Evolutionary conservation across 2,113 vertebrate genomes (phyloP).

Genomic region (Petromus typicus): DNA sequence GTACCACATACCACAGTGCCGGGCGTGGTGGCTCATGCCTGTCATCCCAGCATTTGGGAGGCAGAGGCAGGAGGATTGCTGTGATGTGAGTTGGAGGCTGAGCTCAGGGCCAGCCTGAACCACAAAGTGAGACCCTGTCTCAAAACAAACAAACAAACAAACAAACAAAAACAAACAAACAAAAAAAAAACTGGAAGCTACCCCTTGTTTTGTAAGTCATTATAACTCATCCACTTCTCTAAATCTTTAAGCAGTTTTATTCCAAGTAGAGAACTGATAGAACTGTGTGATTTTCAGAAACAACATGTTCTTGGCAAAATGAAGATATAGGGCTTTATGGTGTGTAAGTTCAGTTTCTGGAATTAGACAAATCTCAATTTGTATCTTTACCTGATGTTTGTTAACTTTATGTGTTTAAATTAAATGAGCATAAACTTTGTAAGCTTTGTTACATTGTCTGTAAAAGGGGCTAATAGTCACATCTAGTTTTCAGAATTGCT

Average conservation of each 20-base stretch:
- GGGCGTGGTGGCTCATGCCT: no score
- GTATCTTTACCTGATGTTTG: conserved; percentile 12
- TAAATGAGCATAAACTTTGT: background rate
- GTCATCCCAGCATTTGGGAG: no score
- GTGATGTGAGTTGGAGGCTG: no score
- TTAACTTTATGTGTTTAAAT: background rate
- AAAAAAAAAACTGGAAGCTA: no score
- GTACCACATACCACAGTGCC: no score
- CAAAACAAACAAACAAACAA: no score
- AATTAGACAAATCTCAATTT: conserved; percentile 4
- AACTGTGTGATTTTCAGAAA: conserved; percentile 5
- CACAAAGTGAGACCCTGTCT: no score
- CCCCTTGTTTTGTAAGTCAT: background rate
- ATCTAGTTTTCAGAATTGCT: background rate
- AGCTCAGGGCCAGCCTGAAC: no score
- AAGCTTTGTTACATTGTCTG: background rate
- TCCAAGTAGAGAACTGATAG: background rate
- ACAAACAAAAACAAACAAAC: no score
- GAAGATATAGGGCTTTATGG: background rate
- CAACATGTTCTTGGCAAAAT: background rate
- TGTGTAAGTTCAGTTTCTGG: background rate
- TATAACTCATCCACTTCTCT: background rate
- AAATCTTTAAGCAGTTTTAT: conserved; percentile 43
- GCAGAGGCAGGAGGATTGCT: no score
- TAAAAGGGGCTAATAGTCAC: background rate